Percentiles rank a stretch among this genome's conserved stretches.
Evolutionary conservation across 2,113 vertebrate genomes (phyloP).

Genomic region (Nycticryphes semicollaris): DNA sequence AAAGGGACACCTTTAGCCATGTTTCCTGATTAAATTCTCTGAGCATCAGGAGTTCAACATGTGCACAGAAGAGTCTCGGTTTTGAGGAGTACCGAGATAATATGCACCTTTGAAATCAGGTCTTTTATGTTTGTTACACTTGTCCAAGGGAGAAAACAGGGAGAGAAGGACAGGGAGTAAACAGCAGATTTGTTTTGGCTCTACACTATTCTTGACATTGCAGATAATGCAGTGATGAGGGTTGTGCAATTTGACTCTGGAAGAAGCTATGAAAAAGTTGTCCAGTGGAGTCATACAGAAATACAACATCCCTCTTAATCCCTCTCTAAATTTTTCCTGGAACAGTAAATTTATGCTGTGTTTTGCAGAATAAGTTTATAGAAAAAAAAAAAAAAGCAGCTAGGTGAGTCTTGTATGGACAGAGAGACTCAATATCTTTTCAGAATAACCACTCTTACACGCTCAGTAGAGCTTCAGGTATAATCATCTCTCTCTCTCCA

Average conservation of each 20-base stretch:
- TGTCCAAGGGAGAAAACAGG: not conserved
- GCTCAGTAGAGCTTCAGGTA: not conserved
- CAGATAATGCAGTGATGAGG: not conserved
- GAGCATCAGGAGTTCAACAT: not conserved
- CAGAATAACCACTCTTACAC: not conserved
- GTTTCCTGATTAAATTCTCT: not conserved
- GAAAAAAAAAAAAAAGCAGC: not conserved
- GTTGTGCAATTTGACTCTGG: not conserved
- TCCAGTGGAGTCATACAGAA: accelerated
- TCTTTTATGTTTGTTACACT: not conserved
- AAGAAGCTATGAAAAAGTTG: not conserved
- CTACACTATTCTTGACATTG: not conserved
- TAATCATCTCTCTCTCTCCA: not conserved
- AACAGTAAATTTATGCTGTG: not conserved
- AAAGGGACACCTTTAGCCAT: not conserved
- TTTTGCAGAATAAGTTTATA: not conserved
- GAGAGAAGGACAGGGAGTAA: not conserved
- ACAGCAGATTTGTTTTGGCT: not conserved
- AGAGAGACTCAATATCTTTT: not conserved
- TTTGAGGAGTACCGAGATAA: not conserved
- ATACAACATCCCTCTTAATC: not conserved
- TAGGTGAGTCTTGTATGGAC: not conserved
- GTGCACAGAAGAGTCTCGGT: not conserved
- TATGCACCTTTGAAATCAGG: not conserved
- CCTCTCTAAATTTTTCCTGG: not conserved